Evolutionary conservation across 2,888 invertebrate species (phyloP), one percentile per base, ranked within the genome.

Genomic region (Serrognathus titanus): DNA sequence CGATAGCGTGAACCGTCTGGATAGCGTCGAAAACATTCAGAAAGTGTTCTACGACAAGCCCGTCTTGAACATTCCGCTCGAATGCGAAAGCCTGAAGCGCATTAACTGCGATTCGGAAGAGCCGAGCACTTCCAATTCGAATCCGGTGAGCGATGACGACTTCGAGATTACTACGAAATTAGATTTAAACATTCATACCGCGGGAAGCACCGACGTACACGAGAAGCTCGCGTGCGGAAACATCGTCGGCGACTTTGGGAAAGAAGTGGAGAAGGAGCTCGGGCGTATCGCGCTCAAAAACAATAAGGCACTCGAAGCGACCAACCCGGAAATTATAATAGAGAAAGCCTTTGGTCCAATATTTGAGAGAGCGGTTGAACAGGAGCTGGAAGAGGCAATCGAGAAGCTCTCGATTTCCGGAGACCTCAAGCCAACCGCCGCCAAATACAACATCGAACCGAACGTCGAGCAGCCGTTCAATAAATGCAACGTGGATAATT

Each of bases 231-330:
- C 39, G n/a, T 57, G 51, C 40, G 58, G 77, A 65, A 79, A 81
- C 66, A 82, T 83, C 45, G 81, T 83, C 58, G 83, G 83, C 24
- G 81, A 84, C 71, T 84, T 84, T 63, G 82, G 81, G 58, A 81
- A 82, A 71, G 84, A 84, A 76, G 78, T 84, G 40, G 82, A 83
- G 75, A 81, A 81, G 57, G 83, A 83, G 78, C 80, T 83, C 51
- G 82, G 79, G 62, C 78, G 79, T 63, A 73, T 83, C 60, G 70
- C 79, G 35, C 45, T 46, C n/a, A 48, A 58, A 38, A 50, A 58
- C 48, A 53, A 54, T 24, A 40, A 39, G 12, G 20, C 10, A 12
- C 37, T 46, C 9, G 16, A 13, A 20, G 37, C 36, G n/a, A 51
- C 43, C 13, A 58, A 55, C 31, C 58, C 55, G 13, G 53, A 45